Base-by-base conservation (phyloP, 2,888 invertebrate species). In the Anthoptus insignis region DNA sequence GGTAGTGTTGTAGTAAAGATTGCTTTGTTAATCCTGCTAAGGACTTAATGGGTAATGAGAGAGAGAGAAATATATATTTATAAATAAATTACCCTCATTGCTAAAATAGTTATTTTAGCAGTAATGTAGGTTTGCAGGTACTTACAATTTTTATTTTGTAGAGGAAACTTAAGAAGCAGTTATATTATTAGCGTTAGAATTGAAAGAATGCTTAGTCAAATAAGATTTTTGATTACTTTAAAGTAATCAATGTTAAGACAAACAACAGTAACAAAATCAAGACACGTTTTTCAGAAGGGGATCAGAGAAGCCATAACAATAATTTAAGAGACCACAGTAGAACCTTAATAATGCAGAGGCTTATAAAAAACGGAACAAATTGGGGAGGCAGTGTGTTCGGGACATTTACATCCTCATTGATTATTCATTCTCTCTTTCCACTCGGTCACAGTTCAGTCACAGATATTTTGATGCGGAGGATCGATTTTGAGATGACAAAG, bases 271-370 rank as follows among this genome's bases (percentile, higher is more conserved):
- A 57, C 42, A 70, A 80, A 81, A 81, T 81, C 81, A 79, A 75
- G 76, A 73, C 75, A 64, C 73, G 73, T 71, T 67, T 72, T 66
- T 67, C 59, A 68, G 65, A 64, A 65, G 70, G 71, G 56, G 32
- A 42, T 34, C 47, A 45, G 49, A 52, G 57, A 69, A 70, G 76
- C 83, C 78, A 81, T 86, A 86, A 87, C 82, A 87, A 82, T 87
- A 89, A 85, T 85, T 87, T 84, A 84, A 81, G 81, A 73, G 82
- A 78, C 80, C 81, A 80, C 82, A 47, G 47, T 24, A 47, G 21
- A 81, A 76, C 77, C 72, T 90, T 85, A 89, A 90, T 90, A 89
- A 91, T 90, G 81, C 84, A 88, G 76, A 59, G 77, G 47, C 47
- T 47, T 58, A 83, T 86, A 89, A 90, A 91, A 91, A 90, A 89